Conservation (phyloP, 2,797 vertebrate species). For the Arnoldichthys spilopterus region DNA sequence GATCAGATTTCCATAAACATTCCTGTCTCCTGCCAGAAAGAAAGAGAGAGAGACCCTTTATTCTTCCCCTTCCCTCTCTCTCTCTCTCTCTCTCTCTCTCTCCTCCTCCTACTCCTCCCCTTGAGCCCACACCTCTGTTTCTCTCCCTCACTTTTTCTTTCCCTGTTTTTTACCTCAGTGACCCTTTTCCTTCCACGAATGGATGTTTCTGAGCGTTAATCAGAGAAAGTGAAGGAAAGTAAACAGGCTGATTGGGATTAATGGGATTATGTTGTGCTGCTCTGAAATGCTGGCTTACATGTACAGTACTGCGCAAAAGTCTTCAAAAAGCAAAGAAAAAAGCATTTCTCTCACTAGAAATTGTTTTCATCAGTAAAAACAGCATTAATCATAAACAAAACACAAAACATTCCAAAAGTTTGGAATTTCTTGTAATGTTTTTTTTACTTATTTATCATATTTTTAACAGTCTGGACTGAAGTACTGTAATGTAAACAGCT, state of each 20-base stretch:
- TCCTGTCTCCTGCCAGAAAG: slow-evolving; percentile 72
- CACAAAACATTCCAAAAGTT: no score
- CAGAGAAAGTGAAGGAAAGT: not conserved
- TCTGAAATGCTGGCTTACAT: no score
- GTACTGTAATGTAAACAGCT: no score
- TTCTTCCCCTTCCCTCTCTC: slow-evolving; percentile 24
- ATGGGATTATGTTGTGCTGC: not conserved
- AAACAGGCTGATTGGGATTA: slow-evolving; percentile 12
- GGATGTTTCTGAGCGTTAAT: not conserved
- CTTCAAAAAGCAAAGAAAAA: no score
- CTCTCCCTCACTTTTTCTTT: slow-evolving; percentile 12
- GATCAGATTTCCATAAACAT: slow-evolving; percentile 82
- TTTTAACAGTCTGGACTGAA: no score
- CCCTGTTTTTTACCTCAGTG: slow-evolving; percentile 40
- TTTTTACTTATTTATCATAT: no score
- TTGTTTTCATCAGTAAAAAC: no score
- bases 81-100: slow-evolving; percentile 13
- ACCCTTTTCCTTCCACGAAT: slow-evolving; percentile 16
- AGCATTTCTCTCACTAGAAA: no score
- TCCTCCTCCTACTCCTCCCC: slow-evolving; percentile 17
- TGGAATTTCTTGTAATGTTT: no score
- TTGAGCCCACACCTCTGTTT: slow-evolving; percentile 5
- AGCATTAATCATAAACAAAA: no score
- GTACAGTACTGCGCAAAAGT: no score
- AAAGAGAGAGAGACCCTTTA: slow-evolving; percentile 34